Base-by-base conservation (phyloP, 2,888 invertebrate species). In the Epirrhoe alternata region DNA sequence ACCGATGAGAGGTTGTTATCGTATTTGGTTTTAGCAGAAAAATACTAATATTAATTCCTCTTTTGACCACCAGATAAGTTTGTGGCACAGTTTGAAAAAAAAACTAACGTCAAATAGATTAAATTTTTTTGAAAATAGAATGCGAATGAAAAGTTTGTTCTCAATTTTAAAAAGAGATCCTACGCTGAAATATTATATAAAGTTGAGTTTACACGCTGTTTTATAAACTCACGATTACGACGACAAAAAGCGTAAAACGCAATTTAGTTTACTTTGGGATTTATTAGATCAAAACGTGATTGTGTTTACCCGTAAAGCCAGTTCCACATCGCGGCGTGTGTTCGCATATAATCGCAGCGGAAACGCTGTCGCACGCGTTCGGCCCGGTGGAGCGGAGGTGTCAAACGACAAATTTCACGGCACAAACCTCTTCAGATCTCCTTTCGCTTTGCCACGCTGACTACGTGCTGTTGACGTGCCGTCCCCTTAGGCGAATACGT, bases 361-460 rank as follows among this genome's bases (percentile, higher is more conserved):
- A 85, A 86, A 82, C 79, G 78, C 72, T 77, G 79, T 79, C 78
- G 77, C 77, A 77, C 74, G 77, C 80, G 76, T 71, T 71, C 78
- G 72, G 78, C 73, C 74, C 81, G 83, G 63, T 82, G 80, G 77
- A 87, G 87, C 86, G 82, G 65, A 83, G 85, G 85, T 87, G 87
- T 88, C 87, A 86, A 83, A 85, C 85, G 87, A 83, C 85, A 87
- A 86, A 88, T 86, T 86, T 87, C 86, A 85, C 84, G 81, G 80
- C 78, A 78, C 77, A 74, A 79, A 76, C 77, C 77, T 79, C 79
- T 81, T 82, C 79, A 80, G 82, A 83, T 83, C 79, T 77, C 70
- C 69, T 80, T 74, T 77, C 78, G 81, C 80, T 83, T 81, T 81
- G 76, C 77, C 74, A 78, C 76, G 77, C 71, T 74, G 70, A 73